Evolutionary conservation across 1,140 invertebrate genomes (phyloP).

Genomic region (Acarapis woodi): DNA sequence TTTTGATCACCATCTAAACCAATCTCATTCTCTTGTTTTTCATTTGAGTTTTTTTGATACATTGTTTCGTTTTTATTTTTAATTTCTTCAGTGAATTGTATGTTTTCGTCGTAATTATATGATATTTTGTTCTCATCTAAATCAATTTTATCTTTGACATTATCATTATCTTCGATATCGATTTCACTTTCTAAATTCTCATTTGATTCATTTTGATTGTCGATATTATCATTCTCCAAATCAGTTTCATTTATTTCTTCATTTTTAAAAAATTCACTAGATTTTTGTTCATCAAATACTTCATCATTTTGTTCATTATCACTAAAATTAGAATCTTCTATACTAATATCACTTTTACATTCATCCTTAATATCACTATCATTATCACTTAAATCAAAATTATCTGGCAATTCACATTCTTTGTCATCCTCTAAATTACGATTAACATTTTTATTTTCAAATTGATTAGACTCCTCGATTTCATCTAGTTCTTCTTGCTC

Average conservation of each 20-base stretch:
- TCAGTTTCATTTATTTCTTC: conserved; percentile 27
- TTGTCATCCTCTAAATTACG: conserved; percentile 3
- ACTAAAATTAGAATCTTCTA: not conserved
- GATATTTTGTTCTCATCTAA: conserved; percentile 12
- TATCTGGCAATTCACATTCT: conserved; percentile 9
- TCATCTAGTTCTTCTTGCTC: conserved; percentile 16
- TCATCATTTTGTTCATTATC: conserved; percentile 10
- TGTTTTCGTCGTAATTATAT: conserved; percentile 14
- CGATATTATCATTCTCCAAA: conserved; percentile 6
- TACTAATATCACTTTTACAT: conserved; percentile 5
- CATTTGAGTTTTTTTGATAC: too few species aligned
- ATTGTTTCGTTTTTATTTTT: conserved; percentile 8
- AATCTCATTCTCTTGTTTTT: too few species aligned
- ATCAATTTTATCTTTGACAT: conserved; percentile 18
- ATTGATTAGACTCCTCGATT: conserved; percentile 22
- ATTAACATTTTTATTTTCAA: conserved; percentile 12
- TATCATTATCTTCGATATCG: conserved; percentile 18
- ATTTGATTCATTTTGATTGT: conserved; percentile 9
- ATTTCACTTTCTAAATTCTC: conserved; percentile 14
- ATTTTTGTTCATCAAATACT: conserved; percentile 14
- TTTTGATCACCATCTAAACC: too few species aligned
- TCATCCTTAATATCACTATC: conserved; percentile 26
- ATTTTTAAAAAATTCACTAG: conserved; percentile 12
- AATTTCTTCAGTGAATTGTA: conserved; percentile 12
- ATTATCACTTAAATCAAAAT: conserved; percentile 34